phyloP scores from a whole-genome alignment of 2,888 invertebrate species.

The Ligdia adustata region DNA sequence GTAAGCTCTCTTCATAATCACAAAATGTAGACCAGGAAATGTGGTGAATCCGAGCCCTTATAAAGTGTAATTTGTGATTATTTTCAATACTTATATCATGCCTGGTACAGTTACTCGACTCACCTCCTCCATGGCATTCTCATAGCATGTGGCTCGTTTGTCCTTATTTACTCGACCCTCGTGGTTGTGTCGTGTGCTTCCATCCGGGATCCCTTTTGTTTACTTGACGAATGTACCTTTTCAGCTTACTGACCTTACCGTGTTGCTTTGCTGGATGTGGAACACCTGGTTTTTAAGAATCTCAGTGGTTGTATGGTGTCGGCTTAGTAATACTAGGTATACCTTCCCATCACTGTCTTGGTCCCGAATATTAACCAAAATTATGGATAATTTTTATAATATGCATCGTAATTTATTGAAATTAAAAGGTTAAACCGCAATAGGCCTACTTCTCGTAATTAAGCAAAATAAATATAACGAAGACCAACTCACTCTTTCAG shows the following conservation, averaged over 20 bases:
- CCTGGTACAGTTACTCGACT: slow-evolving; percentile 15
- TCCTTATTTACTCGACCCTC: not conserved
- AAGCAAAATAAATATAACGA: no score
- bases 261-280: slow-evolving; percentile 32
- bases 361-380: no score
- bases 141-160: slow-evolving; percentile 26
- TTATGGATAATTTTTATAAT: no score
- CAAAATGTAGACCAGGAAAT: slow-evolving; percentile 70
- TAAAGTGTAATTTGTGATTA: slow-evolving; percentile 38
- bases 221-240: slow-evolving; percentile 34
- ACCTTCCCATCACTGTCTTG: no score
- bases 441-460: no score
- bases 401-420: no score
- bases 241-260: slow-evolving; percentile 32
- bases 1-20: slow-evolving; percentile 69
- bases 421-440: no score
- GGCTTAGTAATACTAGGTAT: not conserved
- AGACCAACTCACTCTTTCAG: no score
- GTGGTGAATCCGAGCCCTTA: slow-evolving; percentile 60
- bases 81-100: slow-evolving; percentile 27
- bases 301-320: slow-evolving; percentile 18
- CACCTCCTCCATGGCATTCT: slow-evolving; percentile 31
- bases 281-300: slow-evolving; percentile 6
- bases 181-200: not conserved
- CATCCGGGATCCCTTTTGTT: slow-evolving; percentile 21